Evolutionary conservation across 2,113 vertebrate genomes (phyloP).

Genomic region (Mesitornis unicolor): DNA sequence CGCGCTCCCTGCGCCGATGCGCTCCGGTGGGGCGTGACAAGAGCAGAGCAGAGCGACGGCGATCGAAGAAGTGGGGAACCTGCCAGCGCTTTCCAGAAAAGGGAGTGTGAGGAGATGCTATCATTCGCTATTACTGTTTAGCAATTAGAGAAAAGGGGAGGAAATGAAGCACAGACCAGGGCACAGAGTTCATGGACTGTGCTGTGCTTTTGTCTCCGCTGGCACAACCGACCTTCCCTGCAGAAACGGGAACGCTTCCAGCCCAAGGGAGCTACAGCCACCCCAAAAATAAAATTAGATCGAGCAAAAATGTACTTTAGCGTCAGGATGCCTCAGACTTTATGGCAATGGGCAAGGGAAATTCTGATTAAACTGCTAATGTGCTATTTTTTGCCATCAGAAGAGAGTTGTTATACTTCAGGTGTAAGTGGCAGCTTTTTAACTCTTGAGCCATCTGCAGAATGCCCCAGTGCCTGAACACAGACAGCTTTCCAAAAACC

Average conservation of each 20-base stretch:
- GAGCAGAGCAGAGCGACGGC: neutral
- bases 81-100: conserved; percentile 30
- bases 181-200: neutral
- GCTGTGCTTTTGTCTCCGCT: neutral
- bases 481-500: neutral
- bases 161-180: neutral
- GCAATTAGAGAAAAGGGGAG: neutral
- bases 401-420: neutral
- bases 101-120: neutral
- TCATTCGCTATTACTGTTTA: neutral
- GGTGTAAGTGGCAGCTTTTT: neutral
- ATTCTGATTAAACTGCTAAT: neutral
- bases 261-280: neutral
- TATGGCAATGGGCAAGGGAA: neutral
- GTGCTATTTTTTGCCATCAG: neutral
- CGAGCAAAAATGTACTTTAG: neutral
- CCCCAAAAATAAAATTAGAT: neutral
- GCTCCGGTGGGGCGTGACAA: too few species aligned
- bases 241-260: neutral
- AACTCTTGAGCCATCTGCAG: neutral
- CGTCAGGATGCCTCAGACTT: neutral
- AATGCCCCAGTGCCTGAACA: neutral
- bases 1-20: too few species aligned
- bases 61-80: conserved; percentile 6
- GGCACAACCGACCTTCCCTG: neutral